Percentiles rank a stretch among this genome's conserved stretches.
Evolutionary conservation across 2,113 vertebrate genomes (phyloP).

Genomic region (Tachycineta bicolor): DNA sequence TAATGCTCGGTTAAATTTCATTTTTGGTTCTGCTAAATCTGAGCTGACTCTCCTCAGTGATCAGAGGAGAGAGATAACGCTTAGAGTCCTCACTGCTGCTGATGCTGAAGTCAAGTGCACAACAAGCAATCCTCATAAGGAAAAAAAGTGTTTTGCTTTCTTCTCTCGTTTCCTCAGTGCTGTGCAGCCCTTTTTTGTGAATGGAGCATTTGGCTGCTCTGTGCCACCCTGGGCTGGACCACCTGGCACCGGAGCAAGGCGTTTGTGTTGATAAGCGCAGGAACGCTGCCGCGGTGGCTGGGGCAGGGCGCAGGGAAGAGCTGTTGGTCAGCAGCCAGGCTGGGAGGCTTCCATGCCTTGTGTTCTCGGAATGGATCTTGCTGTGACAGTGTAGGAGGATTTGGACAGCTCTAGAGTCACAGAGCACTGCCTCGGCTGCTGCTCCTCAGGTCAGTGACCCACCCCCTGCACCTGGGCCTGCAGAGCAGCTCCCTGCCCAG

Average conservation of each 20-base stretch:
- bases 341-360: neutral
- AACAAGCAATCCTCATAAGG: neutral
- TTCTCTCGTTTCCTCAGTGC: neutral
- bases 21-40: neutral
- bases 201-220: neutral
- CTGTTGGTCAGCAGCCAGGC: neutral
- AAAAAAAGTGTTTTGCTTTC: neutral
- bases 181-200: neutral
- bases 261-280: neutral
- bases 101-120: neutral
- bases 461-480: accelerated
- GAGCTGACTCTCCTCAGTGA: neutral
- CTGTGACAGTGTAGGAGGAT: accelerated
- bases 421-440: accelerated
- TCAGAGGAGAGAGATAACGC: neutral
- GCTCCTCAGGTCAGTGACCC: neutral
- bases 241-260: neutral
- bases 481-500: neutral
- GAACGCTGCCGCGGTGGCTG: accelerated
- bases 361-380: neutral
- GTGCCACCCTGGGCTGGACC: neutral
- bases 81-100: neutral
- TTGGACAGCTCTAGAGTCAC: neutral
- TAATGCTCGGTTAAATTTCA: neutral
- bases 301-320: neutral